A percentile compares a stretch with the other conserved stretches of the same genome.
phyloP scores from a whole-genome alignment of 2,113 vertebrate genomes.

The Eulemur rufifrons region DNA sequence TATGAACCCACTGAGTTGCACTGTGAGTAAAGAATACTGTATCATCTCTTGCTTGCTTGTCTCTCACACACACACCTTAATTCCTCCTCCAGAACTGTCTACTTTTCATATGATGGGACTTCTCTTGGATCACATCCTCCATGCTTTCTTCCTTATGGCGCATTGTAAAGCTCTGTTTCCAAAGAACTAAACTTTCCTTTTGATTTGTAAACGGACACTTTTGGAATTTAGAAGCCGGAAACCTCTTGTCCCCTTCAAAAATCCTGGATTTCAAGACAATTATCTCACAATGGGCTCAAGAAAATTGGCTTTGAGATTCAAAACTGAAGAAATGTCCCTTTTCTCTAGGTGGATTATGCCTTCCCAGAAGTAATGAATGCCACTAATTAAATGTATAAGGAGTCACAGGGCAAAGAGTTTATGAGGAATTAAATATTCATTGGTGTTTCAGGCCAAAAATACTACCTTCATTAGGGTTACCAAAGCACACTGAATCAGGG shows the following conservation, averaged over 20 bases:
- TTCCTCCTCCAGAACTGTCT: neutral
- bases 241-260: neutral
- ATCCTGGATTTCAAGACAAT: neutral
- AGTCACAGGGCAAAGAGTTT: neutral
- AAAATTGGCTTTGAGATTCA: neutral
- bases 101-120: neutral
- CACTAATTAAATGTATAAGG: neutral
- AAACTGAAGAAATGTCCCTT: neutral
- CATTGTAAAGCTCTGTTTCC: slow-evolving; percentile 33
- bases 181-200: neutral
- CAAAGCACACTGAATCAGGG: neutral
- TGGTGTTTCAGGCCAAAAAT: neutral
- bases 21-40: neutral
- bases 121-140: neutral
- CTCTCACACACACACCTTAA: neutral
- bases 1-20: neutral
- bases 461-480: neutral
- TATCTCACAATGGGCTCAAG: neutral
- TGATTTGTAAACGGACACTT: neutral
- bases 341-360: neutral
- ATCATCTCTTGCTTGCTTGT: neutral
- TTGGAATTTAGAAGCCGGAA: neutral
- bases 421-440: slow-evolving; percentile 24
- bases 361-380: neutral
- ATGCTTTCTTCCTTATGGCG: neutral